Percentiles rank a stretch among this genome's conserved stretches.
These are phyloP conservation scores for Strongylocentrotus purpuratus DNA, from an alignment of 35 echinoderm and acorn worm genomes.

Conservation along the genomic window DNA sequence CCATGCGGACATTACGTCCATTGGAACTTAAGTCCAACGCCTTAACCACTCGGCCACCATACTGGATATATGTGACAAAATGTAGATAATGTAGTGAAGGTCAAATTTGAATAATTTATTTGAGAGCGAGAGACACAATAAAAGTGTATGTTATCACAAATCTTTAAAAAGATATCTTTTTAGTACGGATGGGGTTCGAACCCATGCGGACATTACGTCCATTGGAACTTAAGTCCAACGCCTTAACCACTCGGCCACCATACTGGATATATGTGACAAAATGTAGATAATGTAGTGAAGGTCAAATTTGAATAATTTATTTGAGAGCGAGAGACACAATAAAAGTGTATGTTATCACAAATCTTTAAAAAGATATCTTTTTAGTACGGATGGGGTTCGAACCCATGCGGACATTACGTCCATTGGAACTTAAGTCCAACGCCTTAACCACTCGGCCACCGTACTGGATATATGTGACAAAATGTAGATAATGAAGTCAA, in stretches of 20 bases:
- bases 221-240: slow-evolving; percentile 99
- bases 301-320: neutral
- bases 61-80: neutral
- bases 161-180: slow-evolving; percentile 35
- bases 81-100: too few species aligned
- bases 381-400: slow-evolving; percentile 94
- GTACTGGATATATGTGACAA: slow-evolving; percentile 6
- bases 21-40: slow-evolving; percentile 99
- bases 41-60: slow-evolving; percentile 99
- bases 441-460: slow-evolving; percentile 99
- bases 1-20: slow-evolving; percentile 98
- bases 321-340: neutral
- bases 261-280: slow-evolving; percentile 14
- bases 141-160: too few species aligned
- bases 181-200: slow-evolving; percentile 96
- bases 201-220: slow-evolving; percentile 98
- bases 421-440: slow-evolving; percentile 99
- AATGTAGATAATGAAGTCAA: too few species aligned
- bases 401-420: slow-evolving; percentile 98
- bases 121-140: neutral
- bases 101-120: too few species aligned
- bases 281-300: too few species aligned
- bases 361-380: neutral
- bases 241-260: slow-evolving; percentile 99
- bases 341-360: too few species aligned